Evolutionary conservation across 2,113 vertebrate species (phyloP).

Genomic region (Erinaceus europaeus): DNA sequence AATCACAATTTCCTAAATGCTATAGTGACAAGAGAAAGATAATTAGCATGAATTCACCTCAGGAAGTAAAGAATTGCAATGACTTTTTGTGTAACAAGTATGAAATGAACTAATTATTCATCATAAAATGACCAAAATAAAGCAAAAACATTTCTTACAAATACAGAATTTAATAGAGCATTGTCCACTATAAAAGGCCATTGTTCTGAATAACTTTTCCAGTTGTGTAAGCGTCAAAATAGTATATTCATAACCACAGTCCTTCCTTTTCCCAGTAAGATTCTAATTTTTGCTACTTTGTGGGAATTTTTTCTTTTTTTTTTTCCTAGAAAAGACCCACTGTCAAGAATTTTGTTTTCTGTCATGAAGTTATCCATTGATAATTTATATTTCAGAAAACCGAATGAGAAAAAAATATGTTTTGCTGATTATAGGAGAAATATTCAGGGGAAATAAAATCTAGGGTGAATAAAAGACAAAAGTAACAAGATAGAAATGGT

Average conservation of each 20-base stretch:
- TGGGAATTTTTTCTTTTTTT: constrained; percentile 21
- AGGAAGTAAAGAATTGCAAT: neutral
- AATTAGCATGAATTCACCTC: neutral
- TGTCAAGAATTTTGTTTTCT: constrained; percentile 47
- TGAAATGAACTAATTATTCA: constrained; percentile 35
- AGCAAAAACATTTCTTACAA: constrained; percentile 53
- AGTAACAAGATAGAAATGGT: constrained; percentile 29
- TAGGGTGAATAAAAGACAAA: constrained; percentile 9
- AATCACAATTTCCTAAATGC: constrained; percentile 26
- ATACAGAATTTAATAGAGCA: constrained; percentile 59
- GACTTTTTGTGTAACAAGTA: neutral
- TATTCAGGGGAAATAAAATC: neutral
- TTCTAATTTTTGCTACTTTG: constrained; percentile 29
- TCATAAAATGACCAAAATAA: neutral
- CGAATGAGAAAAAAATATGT: neutral
- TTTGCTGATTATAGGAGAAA: neutral
- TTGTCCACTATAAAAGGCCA: constrained; percentile 66
- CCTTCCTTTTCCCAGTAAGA: constrained; percentile 45
- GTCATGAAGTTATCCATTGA: constrained; percentile 29
- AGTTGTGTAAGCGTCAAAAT: constrained; percentile 59
- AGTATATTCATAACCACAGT: constrained; percentile 45
- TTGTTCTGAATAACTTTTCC: constrained; percentile 70
- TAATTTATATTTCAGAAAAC: constrained; percentile 1
- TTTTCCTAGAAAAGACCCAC: no score
- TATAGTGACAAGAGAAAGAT: neutral